phyloP scores from a whole-genome alignment of 2,888 invertebrate genomes.

The Hypomecis punctinalis region DNA sequence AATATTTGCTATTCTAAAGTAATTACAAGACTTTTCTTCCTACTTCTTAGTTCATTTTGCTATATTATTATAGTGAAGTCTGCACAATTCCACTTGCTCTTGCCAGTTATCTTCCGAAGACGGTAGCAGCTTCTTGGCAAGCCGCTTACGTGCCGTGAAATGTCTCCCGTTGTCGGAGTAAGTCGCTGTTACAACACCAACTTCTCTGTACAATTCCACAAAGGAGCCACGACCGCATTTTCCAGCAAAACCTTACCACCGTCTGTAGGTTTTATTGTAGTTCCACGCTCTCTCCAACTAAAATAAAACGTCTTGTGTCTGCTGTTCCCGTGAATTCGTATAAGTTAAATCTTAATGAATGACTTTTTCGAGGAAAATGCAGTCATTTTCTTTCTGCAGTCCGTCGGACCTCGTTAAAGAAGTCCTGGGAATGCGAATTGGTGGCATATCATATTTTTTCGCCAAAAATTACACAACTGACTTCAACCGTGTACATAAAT shows the following conservation, averaged over 20 bases:
- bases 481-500: too few species aligned
- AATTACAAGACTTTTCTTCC: too few species aligned
- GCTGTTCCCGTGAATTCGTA: slow-evolving; percentile 56
- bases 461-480: too few species aligned
- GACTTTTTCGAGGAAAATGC: slow-evolving; percentile 43
- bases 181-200: not conserved
- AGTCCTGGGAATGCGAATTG: slow-evolving; percentile 17
- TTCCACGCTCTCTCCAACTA: not conserved
- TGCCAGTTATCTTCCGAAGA: slow-evolving; percentile 31
- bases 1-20: too few species aligned
- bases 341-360: slow-evolving; percentile 76
- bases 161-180: slow-evolving; percentile 11
- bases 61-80: slow-evolving; percentile 22
- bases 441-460: slow-evolving; percentile 8
- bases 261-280: not conserved
- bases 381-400: slow-evolving; percentile 33
- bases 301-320: not conserved
- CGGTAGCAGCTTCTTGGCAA: slow-evolving; percentile 55
- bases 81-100: slow-evolving; percentile 30
- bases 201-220: not conserved
- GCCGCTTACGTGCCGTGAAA: slow-evolving; percentile 60
- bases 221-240: not conserved
- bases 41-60: not conserved
- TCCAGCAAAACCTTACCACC: too few species aligned
- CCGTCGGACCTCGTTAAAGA: slow-evolving; percentile 13